phyloP scores from a whole-genome alignment of 2,888 invertebrate genomes.

The Leptopilina myrica region DNA sequence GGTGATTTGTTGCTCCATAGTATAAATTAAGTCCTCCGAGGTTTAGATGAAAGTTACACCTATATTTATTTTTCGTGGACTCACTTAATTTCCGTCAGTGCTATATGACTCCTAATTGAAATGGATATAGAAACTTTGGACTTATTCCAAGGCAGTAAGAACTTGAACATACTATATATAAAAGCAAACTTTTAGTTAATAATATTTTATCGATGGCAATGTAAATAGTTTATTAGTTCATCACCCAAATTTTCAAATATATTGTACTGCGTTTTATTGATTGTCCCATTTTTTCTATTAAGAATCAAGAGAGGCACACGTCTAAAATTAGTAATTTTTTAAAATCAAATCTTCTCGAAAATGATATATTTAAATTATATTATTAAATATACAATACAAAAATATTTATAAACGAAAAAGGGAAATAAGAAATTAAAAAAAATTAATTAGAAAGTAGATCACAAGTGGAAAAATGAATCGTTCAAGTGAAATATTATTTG shows the following conservation, averaged over 20 bases:
- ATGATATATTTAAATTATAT: neutral
- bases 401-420: too few species aligned
- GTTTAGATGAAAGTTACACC: conserved; percentile 9
- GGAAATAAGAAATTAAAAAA: neutral
- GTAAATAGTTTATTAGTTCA: neutral
- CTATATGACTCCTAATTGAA: conserved; percentile 15
- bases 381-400: too few species aligned
- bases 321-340: neutral
- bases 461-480: neutral
- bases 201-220: neutral
- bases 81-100: conserved; percentile 14
- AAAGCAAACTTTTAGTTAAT: neutral
- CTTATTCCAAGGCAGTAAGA: neutral
- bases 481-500: neutral
- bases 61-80: neutral
- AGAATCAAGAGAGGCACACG: neutral
- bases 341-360: neutral
- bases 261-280: too few species aligned
- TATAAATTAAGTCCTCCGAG: conserved; percentile 26
- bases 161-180: conserved; percentile 3
- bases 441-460: neutral
- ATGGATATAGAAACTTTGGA: conserved; percentile 20
- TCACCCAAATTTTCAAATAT: neutral
- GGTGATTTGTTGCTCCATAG: neutral
- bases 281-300: neutral